These are phyloP conservation scores for Candidula unifasciata DNA, from an alignment of 2,888 invertebrate species.

Conservation along the genomic window DNA sequence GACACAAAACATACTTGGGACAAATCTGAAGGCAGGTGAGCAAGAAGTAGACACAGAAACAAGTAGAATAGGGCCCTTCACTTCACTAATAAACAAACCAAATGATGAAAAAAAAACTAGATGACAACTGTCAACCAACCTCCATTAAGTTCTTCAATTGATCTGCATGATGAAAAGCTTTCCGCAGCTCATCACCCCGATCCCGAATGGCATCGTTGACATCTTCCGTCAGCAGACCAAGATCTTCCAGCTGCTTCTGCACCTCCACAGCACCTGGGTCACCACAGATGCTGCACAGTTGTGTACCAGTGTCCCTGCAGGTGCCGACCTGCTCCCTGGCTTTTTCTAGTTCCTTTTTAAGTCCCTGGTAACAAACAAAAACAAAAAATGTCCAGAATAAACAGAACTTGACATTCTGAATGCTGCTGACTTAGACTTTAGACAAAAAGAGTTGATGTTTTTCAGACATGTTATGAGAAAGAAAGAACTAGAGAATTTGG, in stretches of 20 bases:
- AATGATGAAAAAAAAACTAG: neutral
- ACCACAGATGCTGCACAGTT: conserved; percentile 72
- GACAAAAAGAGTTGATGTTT: too few relatives aligned
- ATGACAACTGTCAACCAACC: conserved; percentile 59
- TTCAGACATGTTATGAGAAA: too few relatives aligned
- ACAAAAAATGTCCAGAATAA: too few relatives aligned
- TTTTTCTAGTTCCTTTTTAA: conserved; percentile 73
- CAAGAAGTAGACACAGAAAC: too few relatives aligned
- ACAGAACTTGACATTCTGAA: too few relatives aligned
- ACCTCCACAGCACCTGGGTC: conserved; percentile 76
- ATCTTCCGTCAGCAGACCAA: conserved; percentile 74
- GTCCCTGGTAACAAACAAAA: conserved; percentile 65
- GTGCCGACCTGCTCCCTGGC: conserved; percentile 66
- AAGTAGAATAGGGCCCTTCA: neutral
- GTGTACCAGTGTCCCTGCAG: conserved; percentile 69
- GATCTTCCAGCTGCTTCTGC: conserved; percentile 75
- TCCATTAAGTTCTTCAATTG: conserved; percentile 73
- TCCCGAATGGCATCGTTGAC: conserved; percentile 74
- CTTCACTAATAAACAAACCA: neutral
- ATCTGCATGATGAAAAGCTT: conserved; percentile 72
- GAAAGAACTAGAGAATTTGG: too few relatives aligned
- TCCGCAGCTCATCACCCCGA: conserved; percentile 72
- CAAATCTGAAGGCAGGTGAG: too few relatives aligned
- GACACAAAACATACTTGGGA: too few relatives aligned
- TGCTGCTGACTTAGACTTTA: too few relatives aligned